These are phyloP conservation scores for Dendrolimus houi DNA, from an alignment of 2,888 invertebrate genomes.

Conservation along the genomic window DNA sequence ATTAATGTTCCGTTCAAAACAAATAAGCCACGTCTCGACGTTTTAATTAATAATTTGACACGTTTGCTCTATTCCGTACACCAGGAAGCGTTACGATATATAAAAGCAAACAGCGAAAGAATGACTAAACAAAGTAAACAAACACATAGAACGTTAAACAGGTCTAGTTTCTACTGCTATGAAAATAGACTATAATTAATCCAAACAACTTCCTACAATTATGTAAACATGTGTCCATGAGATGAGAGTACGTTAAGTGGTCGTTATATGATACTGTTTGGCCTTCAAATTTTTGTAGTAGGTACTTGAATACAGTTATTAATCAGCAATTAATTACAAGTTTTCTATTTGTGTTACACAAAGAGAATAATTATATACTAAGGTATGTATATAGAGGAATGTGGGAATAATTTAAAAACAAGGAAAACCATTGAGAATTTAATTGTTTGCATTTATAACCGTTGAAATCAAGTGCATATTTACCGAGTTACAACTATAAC, in stretches of 20 bases:
- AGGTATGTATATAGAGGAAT: no score
- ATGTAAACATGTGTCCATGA: slow-evolving; percentile 27
- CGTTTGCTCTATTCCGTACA: slow-evolving; percentile 1
- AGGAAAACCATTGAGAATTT: no score
- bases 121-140: slow-evolving; percentile 4
- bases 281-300: not conserved
- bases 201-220: slow-evolving; percentile 44
- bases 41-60: not conserved
- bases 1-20: no score
- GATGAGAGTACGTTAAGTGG: slow-evolving; percentile 9
- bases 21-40: not conserved
- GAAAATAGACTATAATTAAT: slow-evolving; percentile 48
- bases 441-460: slow-evolving; percentile 23
- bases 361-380: not conserved
- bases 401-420: no score
- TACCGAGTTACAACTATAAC: no score
- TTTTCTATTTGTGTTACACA: slow-evolving; percentile 2
- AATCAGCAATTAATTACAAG: no score
- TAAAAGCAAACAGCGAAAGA: not conserved
- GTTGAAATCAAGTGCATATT: slow-evolving; percentile 16
- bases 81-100: not conserved
- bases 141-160: slow-evolving; percentile 2
- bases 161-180: slow-evolving; percentile 34
- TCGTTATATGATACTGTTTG: not conserved
- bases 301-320: no score